Evolutionary conservation across 1,140 invertebrate genomes (phyloP), one percentile per base, ranked within the genome.

Genomic region (Apocrypta bakeri): DNA sequence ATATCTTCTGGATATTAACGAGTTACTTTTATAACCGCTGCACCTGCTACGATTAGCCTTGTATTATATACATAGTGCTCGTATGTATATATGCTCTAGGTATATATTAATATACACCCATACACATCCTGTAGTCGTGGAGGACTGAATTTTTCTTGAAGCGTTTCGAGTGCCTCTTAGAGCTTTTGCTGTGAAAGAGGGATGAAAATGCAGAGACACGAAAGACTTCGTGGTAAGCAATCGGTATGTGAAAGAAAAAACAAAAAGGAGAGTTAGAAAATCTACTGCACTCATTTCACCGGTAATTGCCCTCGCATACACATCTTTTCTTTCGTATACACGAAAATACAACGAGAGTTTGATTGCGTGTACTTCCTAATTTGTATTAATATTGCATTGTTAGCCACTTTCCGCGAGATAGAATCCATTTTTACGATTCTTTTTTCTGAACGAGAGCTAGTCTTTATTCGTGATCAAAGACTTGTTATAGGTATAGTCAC

Each of bases 131-230:
- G 56, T 6, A 12, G 27, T 11, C 63, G 12, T 66, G n/a, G n/a
- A 21, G 48, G 48, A 56, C 42, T 42, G 25, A 66, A 29, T 76
- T 69, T 81, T 76, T 73, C 80, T 81, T 33, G 27, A 7, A 17
- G 24, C 25, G 14, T 75, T 25, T 42, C 29, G 84, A 87, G 85
- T 86, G 81, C 63, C 85, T 87, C 82, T 86, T 86, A 86, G 64
- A 78, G 68, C 74, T 63, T 40, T 24, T 25, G 78, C 64, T 61
- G 66, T 37, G 4, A 48, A 37, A 75, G 74, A 64, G 7, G 37
- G 8, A 66, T 29, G 12, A 76, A 71, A 71, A 37, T 37, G 29
- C 29, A n/a, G 40, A 37, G 63, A 71, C 25, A n/a, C 21, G 61
- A 40, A 69, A 25, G 24, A 9, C 31, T 21, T 14, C 63, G 63